Evolutionary conservation across 2,113 vertebrate genomes (phyloP).

Genomic region (Paraplagusia blochii): DNA sequence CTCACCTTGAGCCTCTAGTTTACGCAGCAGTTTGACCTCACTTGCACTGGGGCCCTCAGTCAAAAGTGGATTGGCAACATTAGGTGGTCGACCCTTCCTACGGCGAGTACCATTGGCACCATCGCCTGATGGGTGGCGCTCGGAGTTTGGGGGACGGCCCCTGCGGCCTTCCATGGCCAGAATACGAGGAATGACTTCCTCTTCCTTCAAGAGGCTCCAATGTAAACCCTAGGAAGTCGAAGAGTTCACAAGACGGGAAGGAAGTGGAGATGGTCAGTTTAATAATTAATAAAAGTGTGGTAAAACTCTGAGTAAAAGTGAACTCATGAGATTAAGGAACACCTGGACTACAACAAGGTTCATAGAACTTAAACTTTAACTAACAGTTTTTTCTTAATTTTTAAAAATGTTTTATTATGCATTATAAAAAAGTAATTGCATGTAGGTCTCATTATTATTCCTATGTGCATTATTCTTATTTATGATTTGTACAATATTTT

Average conservation of each 20-base stretch:
- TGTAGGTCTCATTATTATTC: too few relatives aligned
- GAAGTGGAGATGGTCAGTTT: slow-evolving; percentile 15
- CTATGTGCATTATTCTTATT: too few relatives aligned
- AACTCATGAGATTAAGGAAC: slow-evolving; percentile 19
- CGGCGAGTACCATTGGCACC: slow-evolving; percentile 80
- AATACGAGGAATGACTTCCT: slow-evolving; percentile 90
- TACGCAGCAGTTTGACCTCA: slow-evolving; percentile 89
- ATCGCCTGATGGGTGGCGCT: slow-evolving; percentile 74
- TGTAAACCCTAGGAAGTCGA: slow-evolving; percentile 84
- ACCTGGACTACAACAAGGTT: slow-evolving; percentile 14
- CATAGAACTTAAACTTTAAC: neutral
- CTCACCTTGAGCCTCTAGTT: slow-evolving; percentile 95
- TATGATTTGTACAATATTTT: too few relatives aligned
- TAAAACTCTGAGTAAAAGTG: slow-evolving; percentile 7
- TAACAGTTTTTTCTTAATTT: too few relatives aligned
- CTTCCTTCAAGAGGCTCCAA: slow-evolving; percentile 94
- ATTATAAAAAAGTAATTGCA: too few relatives aligned
- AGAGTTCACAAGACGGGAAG: too few relatives aligned
- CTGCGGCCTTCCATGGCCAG: slow-evolving; percentile 91
- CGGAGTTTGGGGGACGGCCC: slow-evolving; percentile 85
- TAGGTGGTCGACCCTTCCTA: slow-evolving; percentile 90
- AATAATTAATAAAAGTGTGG: slow-evolving; percentile 1
- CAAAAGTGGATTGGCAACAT: slow-evolving; percentile 82
- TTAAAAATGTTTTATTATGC: too few relatives aligned
- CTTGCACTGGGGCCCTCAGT: slow-evolving; percentile 84